phyloP scores from a whole-genome alignment of 1,140 invertebrate species.

The Rhyzopertha dominica region DNA sequence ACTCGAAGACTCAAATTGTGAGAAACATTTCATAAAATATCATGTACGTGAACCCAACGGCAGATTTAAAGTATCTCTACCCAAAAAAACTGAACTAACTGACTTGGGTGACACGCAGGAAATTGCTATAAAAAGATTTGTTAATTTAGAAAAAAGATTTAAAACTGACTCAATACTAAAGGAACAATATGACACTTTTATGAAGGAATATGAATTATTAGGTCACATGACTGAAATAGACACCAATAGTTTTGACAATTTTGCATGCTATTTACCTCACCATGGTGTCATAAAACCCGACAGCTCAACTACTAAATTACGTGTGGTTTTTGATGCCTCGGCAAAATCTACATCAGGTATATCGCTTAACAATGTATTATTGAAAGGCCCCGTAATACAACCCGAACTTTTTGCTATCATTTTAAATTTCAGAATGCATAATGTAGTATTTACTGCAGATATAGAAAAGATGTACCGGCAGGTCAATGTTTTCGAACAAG shows the following conservation, averaged over 20 bases:
- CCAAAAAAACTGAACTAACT: not conserved
- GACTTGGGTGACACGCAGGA: slow-evolving; percentile 6
- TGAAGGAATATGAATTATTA: slow-evolving; percentile 8
- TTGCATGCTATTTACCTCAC: slow-evolving; percentile 36
- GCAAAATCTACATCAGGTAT: slow-evolving; percentile 25
- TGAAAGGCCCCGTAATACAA: slow-evolving; percentile 32
- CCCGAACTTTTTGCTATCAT: slow-evolving; percentile 31
- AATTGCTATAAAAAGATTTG: slow-evolving; percentile 10
- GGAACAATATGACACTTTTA: slow-evolving; percentile 6
- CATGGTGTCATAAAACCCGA: slow-evolving; percentile 31
- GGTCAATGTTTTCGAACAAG: slow-evolving; percentile 34
- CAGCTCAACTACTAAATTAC: slow-evolving; percentile 30
- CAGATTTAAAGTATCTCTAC: slow-evolving; percentile 11
- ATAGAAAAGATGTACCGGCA: slow-evolving; percentile 48
- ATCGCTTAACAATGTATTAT: slow-evolving; percentile 34
- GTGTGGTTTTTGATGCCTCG: slow-evolving; percentile 22
- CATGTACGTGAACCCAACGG: slow-evolving; percentile 1
- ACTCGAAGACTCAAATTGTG: slow-evolving; percentile 8
- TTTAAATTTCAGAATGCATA: slow-evolving; percentile 18
- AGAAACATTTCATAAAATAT: slow-evolving; percentile 10
- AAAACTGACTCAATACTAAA: not conserved
- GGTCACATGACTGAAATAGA: slow-evolving; percentile 10
- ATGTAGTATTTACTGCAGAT: slow-evolving; percentile 34
- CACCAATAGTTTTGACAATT: too few relatives aligned
- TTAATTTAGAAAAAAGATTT: slow-evolving; percentile 11